Base-by-base conservation (phyloP, 2,888 invertebrate species). In the Lithodes maja region DNA sequence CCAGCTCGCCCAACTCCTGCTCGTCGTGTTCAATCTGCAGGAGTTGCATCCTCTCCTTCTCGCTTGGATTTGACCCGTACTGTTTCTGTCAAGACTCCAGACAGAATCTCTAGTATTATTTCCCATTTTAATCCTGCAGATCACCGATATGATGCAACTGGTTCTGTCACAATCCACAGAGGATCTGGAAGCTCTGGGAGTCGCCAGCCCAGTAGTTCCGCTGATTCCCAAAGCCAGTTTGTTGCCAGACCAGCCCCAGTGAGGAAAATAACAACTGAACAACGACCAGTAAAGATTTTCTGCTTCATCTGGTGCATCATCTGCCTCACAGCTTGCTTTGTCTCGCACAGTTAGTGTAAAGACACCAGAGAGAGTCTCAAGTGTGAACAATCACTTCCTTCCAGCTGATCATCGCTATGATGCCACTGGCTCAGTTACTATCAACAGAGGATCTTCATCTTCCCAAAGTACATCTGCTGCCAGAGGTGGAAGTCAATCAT, bases 331-430 rank as follows among this genome's bases (percentile, higher is more conserved):
- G 2, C 81, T 85, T 9, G 80, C 68, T 49, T 77, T 90, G 15
- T 68, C 83, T 0, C 82, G 90, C 12, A 90, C 90, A 0, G 90
- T 90, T 50, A 85, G 85, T 15, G 90, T 90, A n/a, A 90, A 85
- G 71, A 85, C 85, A 15, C 90, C 90, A 0, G 82, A 90, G 12
- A 71, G 90, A 74, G 68, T 74, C 17, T 80, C 83, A 9, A 83
- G 50, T 17, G 88, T 88, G 0, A 88, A 87, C 69, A 74, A 83
- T 61, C 87, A 87, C 87, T 90, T 90, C 49, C 78, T 88, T 7
- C 90, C 90, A 2, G 90, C 88, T 52, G 90, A 88, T 3, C 90
- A 90, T 69, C 54, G 53, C 3, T 90, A 90, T 53, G 90, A 90
- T n/a, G 90, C 90, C 49, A 90, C 88, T 17, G 90, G 90, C 7